A percentile compares a stretch with the other conserved stretches of the same genome.
Conservation (phyloP, 2,113 vertebrate genomes). For the Genyomyrus donnyi region DNA sequence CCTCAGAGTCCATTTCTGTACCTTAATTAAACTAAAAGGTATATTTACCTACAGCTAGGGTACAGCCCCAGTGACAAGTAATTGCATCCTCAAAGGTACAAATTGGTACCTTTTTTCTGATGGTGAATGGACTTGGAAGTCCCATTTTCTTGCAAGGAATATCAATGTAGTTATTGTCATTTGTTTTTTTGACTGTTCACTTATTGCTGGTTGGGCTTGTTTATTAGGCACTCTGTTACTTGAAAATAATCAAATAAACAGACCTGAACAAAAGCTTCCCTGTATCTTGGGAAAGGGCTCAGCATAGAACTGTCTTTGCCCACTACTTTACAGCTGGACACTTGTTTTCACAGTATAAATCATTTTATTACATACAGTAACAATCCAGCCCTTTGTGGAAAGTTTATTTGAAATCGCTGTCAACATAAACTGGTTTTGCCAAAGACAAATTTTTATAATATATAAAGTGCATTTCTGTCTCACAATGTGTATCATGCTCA, state of each 20-base stretch:
- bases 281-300: not conserved
- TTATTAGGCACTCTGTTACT: not conserved
- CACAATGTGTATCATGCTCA: not conserved
- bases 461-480: slow-evolving; percentile 1
- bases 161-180: not conserved
- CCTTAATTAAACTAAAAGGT: not conserved
- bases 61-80: not conserved
- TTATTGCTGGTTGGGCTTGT: not conserved
- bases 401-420: not conserved
- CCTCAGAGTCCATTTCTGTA: not conserved
- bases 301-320: not conserved
- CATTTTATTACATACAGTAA: not conserved
- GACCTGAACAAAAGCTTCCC: not conserved
- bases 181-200: not conserved
- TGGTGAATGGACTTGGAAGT: not conserved
- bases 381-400: not conserved
- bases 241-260: not conserved
- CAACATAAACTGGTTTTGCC: not conserved
- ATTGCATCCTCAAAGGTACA: not conserved
- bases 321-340: not conserved
- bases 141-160: not conserved
- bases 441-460: not conserved
- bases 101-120: not conserved
- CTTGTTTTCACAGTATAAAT: not conserved
- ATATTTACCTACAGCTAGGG: not conserved